A percentile compares a stretch with the other conserved stretches of the same genome.
Evolutionary conservation across 2,888 invertebrate species (phyloP).

Genomic region (Drosophila hawaiiensis): DNA sequence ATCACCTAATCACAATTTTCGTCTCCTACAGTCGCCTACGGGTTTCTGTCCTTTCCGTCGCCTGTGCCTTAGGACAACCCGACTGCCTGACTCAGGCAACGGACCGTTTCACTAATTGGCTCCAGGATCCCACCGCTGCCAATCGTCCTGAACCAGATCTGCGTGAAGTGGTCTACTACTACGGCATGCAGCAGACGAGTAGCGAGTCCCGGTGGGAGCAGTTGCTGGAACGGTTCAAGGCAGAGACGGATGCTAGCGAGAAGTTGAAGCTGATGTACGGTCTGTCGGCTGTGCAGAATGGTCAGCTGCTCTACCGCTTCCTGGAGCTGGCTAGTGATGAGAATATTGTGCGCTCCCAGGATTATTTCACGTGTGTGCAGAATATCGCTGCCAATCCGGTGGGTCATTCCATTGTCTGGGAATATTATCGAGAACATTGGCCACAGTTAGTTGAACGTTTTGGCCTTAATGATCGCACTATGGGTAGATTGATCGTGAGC

Average conservation of each 20-base stretch:
- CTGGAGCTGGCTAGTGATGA: conserved; percentile 90
- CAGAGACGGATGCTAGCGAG: conserved; percentile 92
- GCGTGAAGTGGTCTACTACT: conserved; percentile 88
- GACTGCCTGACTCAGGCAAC: conserved; percentile 88
- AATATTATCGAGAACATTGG: conserved; percentile 92
- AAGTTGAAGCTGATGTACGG: conserved; percentile 90
- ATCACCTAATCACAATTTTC: too few species aligned
- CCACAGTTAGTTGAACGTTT: conserved; percentile 90
- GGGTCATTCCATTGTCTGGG: conserved; percentile 92
- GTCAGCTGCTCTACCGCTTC: conserved; percentile 88
- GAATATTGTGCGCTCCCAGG: conserved; percentile 91
- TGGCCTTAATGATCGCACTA: conserved; percentile 91
- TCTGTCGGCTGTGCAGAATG: conserved; percentile 88
- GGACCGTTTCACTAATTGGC: conserved; percentile 87
- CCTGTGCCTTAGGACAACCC: conserved; percentile 87
- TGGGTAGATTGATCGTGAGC: conserved; percentile 90
- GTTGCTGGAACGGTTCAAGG: conserved; percentile 89
- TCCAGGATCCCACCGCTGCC: conserved; percentile 83
- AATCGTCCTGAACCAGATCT: conserved; percentile 88
- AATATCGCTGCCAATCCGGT: conserved; percentile 90
- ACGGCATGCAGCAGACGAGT: conserved; percentile 89
- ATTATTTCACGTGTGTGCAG: conserved; percentile 90
- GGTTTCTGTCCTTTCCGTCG: conserved; percentile 87
- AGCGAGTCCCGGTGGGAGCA: conserved; percentile 89
- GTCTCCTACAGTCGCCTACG: conserved; percentile 87